These are phyloP conservation scores for Caenorhabditis sp. DNA, from an alignment of 2,888 invertebrate genomes.

Conservation along the genomic window DNA sequence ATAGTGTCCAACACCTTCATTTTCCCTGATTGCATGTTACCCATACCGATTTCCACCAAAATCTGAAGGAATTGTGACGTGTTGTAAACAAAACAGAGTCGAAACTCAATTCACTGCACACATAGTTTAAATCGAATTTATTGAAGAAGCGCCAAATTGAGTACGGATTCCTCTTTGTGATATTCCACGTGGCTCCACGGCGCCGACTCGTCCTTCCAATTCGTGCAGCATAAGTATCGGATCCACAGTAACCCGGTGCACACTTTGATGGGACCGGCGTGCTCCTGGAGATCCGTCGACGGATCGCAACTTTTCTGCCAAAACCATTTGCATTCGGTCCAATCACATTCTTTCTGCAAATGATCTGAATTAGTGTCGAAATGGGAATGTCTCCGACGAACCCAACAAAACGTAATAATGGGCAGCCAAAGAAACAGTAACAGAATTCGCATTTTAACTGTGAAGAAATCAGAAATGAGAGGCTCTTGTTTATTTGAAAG, in stretches of 20 bases:
- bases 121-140: conserved; percentile 13
- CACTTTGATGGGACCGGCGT: background rate
- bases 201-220: background rate
- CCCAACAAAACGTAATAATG: conserved; percentile 1
- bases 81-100: conserved; percentile 5
- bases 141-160: conserved; percentile 9
- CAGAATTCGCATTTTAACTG: background rate
- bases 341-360: conserved; percentile 31
- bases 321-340: conserved; percentile 13
- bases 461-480: conserved; percentile 12
- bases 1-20: too few relatives aligned
- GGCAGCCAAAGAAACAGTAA: background rate
- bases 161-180: background rate
- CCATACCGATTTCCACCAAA: too few relatives aligned
- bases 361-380: background rate
- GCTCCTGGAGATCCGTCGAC: background rate
- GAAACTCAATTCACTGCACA: conserved; percentile 16
- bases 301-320: background rate
- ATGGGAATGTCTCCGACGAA: background rate
- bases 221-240: conserved; percentile 9
- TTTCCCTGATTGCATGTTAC: too few relatives aligned
- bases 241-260: background rate
- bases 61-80: too few relatives aligned
- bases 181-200: conserved; percentile 1
- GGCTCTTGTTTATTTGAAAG: conserved; percentile 40